Evolutionary conservation across 2,113 vertebrate genomes (phyloP).

Genomic region (Syngnathoides biaculeatus): DNA sequence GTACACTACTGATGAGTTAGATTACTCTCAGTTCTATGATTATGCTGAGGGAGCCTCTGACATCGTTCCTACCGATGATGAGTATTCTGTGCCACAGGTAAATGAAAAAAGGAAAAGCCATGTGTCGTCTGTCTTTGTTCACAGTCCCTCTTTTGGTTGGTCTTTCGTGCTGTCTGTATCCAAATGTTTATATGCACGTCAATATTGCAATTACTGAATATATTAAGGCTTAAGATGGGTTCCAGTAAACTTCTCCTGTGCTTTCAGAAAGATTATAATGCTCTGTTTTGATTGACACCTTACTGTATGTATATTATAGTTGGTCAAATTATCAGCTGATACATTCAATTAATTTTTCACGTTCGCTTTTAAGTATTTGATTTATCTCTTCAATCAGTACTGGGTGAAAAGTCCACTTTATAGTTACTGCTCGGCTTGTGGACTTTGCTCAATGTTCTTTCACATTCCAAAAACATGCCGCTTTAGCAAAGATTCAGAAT

Average conservation of each 20-base stretch:
- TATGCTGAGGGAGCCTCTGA: slow-evolving; percentile 89
- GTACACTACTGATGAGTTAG: slow-evolving; percentile 87
- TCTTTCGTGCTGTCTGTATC: slow-evolving; percentile 52
- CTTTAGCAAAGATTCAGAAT: too few relatives aligned
- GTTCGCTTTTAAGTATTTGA: not conserved
- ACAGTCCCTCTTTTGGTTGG: slow-evolving; percentile 12
- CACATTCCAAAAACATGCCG: too few relatives aligned
- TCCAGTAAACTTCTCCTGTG: not conserved
- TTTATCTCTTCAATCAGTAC: too few relatives aligned
- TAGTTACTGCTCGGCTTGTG: too few relatives aligned
- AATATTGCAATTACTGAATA: not conserved
- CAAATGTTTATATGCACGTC: slow-evolving; percentile 29
- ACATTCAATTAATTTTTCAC: not conserved
- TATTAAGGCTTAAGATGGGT: not conserved
- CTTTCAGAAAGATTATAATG: not conserved
- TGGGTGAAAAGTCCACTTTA: too few relatives aligned
- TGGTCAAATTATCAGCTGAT: not conserved
- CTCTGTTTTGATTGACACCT: not conserved
- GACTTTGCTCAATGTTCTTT: too few relatives aligned
- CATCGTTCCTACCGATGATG: slow-evolving; percentile 79
- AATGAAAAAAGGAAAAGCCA: slow-evolving; percentile 54
- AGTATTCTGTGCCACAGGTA: slow-evolving; percentile 91
- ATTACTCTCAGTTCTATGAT: slow-evolving; percentile 91
- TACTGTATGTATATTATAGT: too few relatives aligned
- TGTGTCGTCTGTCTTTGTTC: slow-evolving; percentile 58